phyloP scores from a whole-genome alignment of 1,140 invertebrate genomes.

The Cydia splendana region DNA sequence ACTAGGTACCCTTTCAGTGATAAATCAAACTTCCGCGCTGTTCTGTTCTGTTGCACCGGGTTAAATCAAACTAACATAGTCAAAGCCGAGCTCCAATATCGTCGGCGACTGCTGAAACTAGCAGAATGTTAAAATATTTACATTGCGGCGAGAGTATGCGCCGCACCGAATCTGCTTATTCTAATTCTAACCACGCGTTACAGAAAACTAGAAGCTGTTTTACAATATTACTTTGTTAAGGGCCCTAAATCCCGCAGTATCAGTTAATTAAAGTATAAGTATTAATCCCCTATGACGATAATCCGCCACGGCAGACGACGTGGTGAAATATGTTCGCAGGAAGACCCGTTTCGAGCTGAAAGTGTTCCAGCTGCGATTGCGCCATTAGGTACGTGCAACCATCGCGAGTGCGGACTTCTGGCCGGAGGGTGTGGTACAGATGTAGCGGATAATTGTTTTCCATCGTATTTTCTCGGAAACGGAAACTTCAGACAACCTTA shows the following conservation, averaged over 20 bases:
- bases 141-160: slow-evolving; percentile 53
- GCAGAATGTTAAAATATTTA: slow-evolving; percentile 65
- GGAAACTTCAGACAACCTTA: too few relatives aligned
- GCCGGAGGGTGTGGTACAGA: too few relatives aligned
- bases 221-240: neutral
- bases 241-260: neutral
- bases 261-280: neutral
- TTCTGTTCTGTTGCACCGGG: neutral
- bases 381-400: too few relatives aligned
- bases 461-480: too few relatives aligned
- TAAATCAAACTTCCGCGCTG: neutral
- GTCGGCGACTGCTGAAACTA: slow-evolving; percentile 41
- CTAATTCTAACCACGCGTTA: slow-evolving; percentile 32
- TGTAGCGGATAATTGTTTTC: too few relatives aligned
- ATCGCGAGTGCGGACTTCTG: too few relatives aligned
- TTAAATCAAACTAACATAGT: slow-evolving; percentile 21
- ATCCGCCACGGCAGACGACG: too few relatives aligned
- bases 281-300: neutral
- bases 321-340: too few relatives aligned
- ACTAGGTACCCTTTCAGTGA: neutral
- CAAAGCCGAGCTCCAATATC: slow-evolving; percentile 22
- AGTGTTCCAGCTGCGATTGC: too few relatives aligned
- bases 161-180: slow-evolving; percentile 39
- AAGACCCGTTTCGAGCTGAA: too few relatives aligned
- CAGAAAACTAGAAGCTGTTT: slow-evolving; percentile 33